Evolutionary conservation across 2,797 vertebrate genomes (phyloP).

Genomic region (Alosa sapidissima): DNA sequence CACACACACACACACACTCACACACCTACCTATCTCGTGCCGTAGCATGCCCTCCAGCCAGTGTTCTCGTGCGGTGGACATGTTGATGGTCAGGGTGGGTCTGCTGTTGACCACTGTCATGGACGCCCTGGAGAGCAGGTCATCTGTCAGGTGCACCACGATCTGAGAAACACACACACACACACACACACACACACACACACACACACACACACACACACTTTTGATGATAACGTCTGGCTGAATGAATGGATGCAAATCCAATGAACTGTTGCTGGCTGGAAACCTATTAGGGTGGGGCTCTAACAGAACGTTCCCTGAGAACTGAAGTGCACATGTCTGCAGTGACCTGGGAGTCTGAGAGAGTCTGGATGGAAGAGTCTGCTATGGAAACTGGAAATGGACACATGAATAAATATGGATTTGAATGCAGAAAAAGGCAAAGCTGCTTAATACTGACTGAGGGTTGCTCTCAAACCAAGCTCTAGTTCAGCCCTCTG

Average conservation of each 20-base stretch:
- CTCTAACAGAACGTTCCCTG: too few species aligned
- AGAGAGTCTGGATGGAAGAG: too few species aligned
- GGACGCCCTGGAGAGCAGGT: slow-evolving; percentile 92
- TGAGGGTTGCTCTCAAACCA: too few species aligned
- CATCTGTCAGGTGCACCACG: slow-evolving; percentile 88
- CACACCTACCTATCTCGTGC: slow-evolving; percentile 83
- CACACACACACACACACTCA: not conserved
- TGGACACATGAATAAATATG: too few species aligned
- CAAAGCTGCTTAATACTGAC: not conserved
- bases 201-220: slow-evolving; percentile 31
- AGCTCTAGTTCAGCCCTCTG: too few species aligned
- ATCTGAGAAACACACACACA: slow-evolving; percentile 70
- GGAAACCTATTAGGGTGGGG: too few species aligned
- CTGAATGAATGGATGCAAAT: too few species aligned
- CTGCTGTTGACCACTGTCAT: slow-evolving; percentile 91
- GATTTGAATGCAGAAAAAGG: not conserved
- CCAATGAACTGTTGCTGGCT: too few species aligned
- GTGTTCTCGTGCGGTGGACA: slow-evolving; percentile 84
- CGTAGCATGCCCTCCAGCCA: slow-evolving; percentile 96
- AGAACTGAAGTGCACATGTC: not conserved
- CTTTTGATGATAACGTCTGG: not conserved
- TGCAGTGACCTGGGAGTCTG: not conserved
- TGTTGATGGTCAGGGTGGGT: slow-evolving; percentile 90
- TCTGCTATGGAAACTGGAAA: not conserved
- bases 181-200: slow-evolving; percentile 20